Evolutionary conservation across 1,140 invertebrate species (phyloP), one percentile per base, ranked within the genome.

Genomic region (Papilio xuthus): DNA sequence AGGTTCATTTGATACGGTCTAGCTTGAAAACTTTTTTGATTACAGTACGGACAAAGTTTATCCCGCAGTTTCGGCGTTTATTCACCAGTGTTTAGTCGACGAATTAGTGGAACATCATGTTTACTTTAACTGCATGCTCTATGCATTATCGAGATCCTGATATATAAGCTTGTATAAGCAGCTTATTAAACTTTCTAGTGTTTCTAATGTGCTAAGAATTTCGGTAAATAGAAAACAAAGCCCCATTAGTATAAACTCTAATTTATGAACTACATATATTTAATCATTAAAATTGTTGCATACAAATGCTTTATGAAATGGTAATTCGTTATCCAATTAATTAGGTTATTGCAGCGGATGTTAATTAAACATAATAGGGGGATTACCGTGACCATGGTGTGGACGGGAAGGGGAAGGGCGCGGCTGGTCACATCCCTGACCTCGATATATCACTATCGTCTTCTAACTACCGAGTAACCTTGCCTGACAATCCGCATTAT

Each of bases 311-410:
- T 44, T 13, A 73, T 42, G 37, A 73, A 73, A 73, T 73, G 23
- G 71, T 42, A 47, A 73, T 73, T 26, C 20, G 42, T 73, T 73
- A 28, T 73, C 71, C 71, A 47, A 73, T 72, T 72, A 72, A 72
- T 73, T 73, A 73, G 23, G 42, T 44, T 73, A 73, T 44, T 73
- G 71, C 71, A 50, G 20, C 71, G 8, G 41, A 73, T 73, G 71
- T 73, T 73, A 73, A 73, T 73, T 42, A 73, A 73, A 73, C 71
- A 42, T 73, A 73, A 73, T 73, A 73, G 71, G 32, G 41, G 71
- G 37, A 73, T 73, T 73, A 73, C 42, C 71, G 41, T 73, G 71
- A 26, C 70, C 71, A 42, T 47, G 71, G 41, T 47, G 32, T 73
- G 37, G 70, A 73, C 20, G 2, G 71, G 41, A 42, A 73, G 71